Evolutionary conservation across 2,113 vertebrate genomes (phyloP).

Genomic region (Mobula hypostoma): DNA sequence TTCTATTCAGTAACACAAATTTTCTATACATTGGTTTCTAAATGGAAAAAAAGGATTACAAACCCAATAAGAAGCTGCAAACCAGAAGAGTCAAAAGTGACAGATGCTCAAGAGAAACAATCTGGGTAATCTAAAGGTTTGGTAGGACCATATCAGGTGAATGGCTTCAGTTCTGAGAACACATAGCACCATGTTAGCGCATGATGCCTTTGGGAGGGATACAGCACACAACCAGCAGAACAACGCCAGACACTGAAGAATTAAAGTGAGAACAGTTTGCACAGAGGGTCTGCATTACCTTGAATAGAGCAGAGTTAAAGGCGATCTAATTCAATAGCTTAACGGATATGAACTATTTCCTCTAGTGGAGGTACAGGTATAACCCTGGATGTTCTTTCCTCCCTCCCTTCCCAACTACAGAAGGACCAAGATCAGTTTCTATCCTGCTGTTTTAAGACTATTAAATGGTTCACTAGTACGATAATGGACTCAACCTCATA

Average conservation of each 20-base stretch:
- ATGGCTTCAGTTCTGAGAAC: not conserved
- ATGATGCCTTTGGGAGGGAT: no score
- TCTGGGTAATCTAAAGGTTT: not conserved
- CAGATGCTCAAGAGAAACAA: not conserved
- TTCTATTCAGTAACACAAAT: conserved; percentile 50
- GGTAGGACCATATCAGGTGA: not conserved
- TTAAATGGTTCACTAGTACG: no score
- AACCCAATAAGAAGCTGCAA: conserved; percentile 41
- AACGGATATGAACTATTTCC: not conserved
- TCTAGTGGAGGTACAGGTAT: not conserved
- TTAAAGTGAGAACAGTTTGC: not conserved
- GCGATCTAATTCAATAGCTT: not conserved
- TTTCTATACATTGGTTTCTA: conserved; percentile 52
- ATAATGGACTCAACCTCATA: no score
- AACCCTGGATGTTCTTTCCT: no score
- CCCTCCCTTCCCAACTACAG: no score
- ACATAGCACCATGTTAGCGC: not conserved
- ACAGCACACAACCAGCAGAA: not conserved
- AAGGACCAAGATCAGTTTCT: no score
- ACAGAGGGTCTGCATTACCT: not conserved
- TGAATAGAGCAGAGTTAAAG: not conserved
- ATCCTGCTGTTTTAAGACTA: no score
- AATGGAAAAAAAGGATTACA: conserved; percentile 43
- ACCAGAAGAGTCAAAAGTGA: not conserved
- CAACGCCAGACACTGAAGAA: not conserved